These are phyloP conservation scores for Zeuzera pyrina DNA, from an alignment of 2,888 invertebrate genomes.

Conservation along the genomic window DNA sequence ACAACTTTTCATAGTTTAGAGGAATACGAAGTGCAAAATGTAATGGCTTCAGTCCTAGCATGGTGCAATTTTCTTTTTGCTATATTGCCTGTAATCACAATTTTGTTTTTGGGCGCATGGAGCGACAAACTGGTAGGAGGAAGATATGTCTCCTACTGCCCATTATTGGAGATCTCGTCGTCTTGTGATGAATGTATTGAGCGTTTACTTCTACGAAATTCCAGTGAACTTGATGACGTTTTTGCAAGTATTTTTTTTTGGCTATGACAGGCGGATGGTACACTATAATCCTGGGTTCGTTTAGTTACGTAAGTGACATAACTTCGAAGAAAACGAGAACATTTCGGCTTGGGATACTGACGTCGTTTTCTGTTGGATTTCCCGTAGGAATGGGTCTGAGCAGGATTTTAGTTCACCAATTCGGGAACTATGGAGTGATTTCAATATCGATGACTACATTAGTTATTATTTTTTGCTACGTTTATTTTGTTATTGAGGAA, in stretches of 20 bases:
- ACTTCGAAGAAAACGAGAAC: constrained; percentile 72
- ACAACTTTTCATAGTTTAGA: constrained; percentile 77
- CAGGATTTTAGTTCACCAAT: constrained; percentile 42
- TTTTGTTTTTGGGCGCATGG: constrained; percentile 76
- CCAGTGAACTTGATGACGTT: constrained; percentile 68
- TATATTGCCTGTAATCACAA: constrained; percentile 63
- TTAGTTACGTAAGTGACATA: constrained; percentile 75
- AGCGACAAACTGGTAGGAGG: constrained; percentile 73
- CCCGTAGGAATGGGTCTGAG: constrained; percentile 61
- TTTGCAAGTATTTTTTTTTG: constrained; percentile 67
- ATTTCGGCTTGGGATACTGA: constrained; percentile 70
- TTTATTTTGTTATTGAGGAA: constrained; percentile 52
- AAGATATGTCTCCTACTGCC: constrained; percentile 75
- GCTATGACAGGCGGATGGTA: constrained; percentile 72
- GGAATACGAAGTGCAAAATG: constrained; percentile 76
- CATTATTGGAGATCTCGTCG: constrained; percentile 67
- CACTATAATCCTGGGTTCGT: constrained; percentile 70
- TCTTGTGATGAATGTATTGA: constrained; percentile 64
- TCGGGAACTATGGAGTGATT: constrained; percentile 73
- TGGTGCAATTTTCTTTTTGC: constrained; percentile 73
- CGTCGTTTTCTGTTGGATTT: constrained; percentile 60
- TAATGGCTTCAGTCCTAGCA: constrained; percentile 68
- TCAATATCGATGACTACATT: constrained; percentile 49
- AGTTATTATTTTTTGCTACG: constrained; percentile 56
- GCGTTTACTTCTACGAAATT: constrained; percentile 68